Evolutionary conservation across 2,113 vertebrate species (phyloP).

Genomic region (Pygoscelis antarcticus): DNA sequence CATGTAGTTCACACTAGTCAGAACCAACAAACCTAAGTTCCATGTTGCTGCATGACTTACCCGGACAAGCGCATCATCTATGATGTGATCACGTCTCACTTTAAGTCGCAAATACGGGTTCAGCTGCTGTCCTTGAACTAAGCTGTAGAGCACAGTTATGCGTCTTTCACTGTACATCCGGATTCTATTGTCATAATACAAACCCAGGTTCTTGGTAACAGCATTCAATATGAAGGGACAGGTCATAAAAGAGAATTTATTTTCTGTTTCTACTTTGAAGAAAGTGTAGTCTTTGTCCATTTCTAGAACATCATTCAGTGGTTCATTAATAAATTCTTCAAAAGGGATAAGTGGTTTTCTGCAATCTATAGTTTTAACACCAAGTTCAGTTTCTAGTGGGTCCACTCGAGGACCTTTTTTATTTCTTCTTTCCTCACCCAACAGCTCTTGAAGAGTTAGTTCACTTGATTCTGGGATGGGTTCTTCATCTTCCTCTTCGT

Average conservation of each 20-base stretch:
- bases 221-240: constrained; percentile 96
- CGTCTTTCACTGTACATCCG: constrained; percentile 98
- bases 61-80: constrained; percentile 95
- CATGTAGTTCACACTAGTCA: accelerated
- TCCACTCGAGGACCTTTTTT: constrained; percentile 93
- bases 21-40: not conserved
- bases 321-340: constrained; percentile 97
- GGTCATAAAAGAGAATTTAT: constrained; percentile 98
- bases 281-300: constrained; percentile 99
- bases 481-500: constrained; percentile 94
- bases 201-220: constrained; percentile 95
- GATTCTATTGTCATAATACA: constrained; percentile 98
- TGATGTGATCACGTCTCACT: constrained; percentile 96
- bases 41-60: constrained; percentile 72
- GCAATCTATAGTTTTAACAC: constrained; percentile 89
- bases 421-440: constrained; percentile 93
- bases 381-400: constrained; percentile 91
- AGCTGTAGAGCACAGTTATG: constrained; percentile 96
- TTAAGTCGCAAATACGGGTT: constrained; percentile 95
- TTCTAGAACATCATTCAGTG: constrained; percentile 96
- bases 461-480: constrained; percentile 89
- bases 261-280: constrained; percentile 97
- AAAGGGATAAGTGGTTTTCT: constrained; percentile 90
- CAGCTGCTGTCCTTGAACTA: constrained; percentile 94
- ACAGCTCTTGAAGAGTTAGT: constrained; percentile 91